phyloP scores from a whole-genome alignment of 2,888 invertebrate species.

The Oeneis ivallda region DNA sequence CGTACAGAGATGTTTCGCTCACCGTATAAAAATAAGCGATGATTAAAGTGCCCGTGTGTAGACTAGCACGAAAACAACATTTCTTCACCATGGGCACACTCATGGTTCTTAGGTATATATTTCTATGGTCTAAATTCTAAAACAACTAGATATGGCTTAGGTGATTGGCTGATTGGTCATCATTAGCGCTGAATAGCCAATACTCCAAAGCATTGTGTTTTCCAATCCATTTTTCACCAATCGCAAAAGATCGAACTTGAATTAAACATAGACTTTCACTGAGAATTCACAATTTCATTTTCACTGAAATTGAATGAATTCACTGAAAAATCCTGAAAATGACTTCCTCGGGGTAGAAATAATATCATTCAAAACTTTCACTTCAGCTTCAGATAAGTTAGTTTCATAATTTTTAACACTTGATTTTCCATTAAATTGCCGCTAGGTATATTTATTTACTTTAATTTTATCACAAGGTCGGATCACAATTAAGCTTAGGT shows the following conservation, averaged over 20 bases:
- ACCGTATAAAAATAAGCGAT: constrained; percentile 70
- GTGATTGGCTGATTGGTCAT: no score
- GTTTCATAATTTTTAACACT: neutral
- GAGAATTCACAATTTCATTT: no score
- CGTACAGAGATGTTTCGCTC: no score
- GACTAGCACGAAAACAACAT: constrained; percentile 63
- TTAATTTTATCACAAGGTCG: neutral
- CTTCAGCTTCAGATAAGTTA: neutral
- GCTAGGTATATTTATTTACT: neutral
- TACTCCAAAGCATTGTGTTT: no score
- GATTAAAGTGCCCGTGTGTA: constrained; percentile 68
- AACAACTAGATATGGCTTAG: neutral
- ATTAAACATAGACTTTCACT: no score
- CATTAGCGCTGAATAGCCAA: no score
- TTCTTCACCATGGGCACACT: constrained; percentile 69
- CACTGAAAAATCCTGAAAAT: no score
- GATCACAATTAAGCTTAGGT: neutral
- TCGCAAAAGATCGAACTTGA: no score
- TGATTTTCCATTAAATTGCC: neutral
- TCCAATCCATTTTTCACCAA: no score
- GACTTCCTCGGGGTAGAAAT: neutral
- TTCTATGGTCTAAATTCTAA: constrained; percentile 12
- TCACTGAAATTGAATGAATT: no score
- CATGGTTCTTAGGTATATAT: constrained; percentile 49
- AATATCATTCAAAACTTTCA: neutral